Base-by-base conservation (phyloP, 2,797 vertebrate species). In the Sciurus carolinensis region DNA sequence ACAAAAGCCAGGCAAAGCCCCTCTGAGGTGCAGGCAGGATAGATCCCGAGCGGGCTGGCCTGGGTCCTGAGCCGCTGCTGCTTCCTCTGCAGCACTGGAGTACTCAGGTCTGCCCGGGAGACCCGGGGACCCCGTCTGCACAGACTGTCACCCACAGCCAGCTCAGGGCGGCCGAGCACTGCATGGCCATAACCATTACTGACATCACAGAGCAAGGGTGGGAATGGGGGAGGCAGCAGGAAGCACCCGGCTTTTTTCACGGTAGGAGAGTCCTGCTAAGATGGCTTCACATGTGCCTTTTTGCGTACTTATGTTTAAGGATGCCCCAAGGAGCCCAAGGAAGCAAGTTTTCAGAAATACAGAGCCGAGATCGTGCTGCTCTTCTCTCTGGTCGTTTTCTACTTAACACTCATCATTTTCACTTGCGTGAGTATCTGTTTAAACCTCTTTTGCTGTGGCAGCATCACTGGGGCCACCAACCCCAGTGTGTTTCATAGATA, bases 381-480 rank as follows among this genome's bases (percentile, higher is more conserved):
- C 83, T 98, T 98, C 80, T 98, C 87, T 9, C 98, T 99, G 96
- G 98, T 98, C 30, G 82, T 98, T 96, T 99, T 99, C 96, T 99
- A 99, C 87, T 86, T 98, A 94, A 97, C 98, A 73, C 98, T 99
- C 97, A 99, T 99, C 97, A 89, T 98, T 97, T 98, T 98, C 71
- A 98, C 98, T 30, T 99, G 98, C 13, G 98, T 99, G 97, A 98
- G 98, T 98, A 87, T 90, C 94, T 88, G 85, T 28, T n/a, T 5
- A n/a, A 59, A 62, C 64, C 13, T 64, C 52, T 67, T 0, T 91
- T 76, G 7, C 64, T 57, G 22, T 64, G 79, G 57, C 44, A 11
- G 57, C 44, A 14, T 73, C 33, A 28, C 36, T 1, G 15, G 42
- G 57, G 30, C 17, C 26, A 5, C 42, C 54, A 15, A 2, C 30